Conservation (phyloP, 1,140 invertebrate species). For the Drosophila santomea region DNA sequence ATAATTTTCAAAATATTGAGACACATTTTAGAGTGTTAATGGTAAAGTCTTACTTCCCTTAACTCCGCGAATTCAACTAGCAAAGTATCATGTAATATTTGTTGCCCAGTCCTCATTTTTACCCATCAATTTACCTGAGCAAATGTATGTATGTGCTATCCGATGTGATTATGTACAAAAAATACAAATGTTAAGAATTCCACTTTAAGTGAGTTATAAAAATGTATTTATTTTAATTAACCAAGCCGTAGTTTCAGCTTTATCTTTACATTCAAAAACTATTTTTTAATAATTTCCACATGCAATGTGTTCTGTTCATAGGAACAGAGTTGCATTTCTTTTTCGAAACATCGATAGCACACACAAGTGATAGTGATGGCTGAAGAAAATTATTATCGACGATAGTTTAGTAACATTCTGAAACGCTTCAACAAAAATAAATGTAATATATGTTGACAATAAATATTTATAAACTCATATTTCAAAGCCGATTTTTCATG, state of each 20-base stretch:
- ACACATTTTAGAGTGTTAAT: not conserved
- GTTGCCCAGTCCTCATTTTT: conserved; percentile 29
- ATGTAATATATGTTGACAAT: no score
- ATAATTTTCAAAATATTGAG: not conserved
- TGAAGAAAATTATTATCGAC: no score
- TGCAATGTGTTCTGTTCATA: conserved; percentile 46
- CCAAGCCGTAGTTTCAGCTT: conserved; percentile 22
- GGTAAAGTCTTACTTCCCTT: not conserved
- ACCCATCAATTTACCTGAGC: conserved; percentile 54
- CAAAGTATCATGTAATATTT: conserved; percentile 70
- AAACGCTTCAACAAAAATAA: no score
- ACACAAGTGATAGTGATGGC: no score
- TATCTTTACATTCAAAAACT: conserved; percentile 44
- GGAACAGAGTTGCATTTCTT: conserved; percentile 13
- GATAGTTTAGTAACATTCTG: no score
- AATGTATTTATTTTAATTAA: conserved; percentile 10
- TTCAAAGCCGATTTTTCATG: no score
- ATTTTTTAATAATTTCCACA: conserved; percentile 37
- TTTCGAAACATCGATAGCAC: conserved; percentile 4
- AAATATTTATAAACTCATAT: no score
- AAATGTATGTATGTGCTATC: conserved; percentile 20
- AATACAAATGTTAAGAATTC: conserved; percentile 16
- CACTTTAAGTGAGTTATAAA: conserved; percentile 26
- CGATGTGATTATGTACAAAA: conserved; percentile 56
- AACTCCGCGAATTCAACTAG: conserved; percentile 22